Conservation (phyloP, 2,888 invertebrate genomes). For the Rhogogaster chlorosoma region DNA sequence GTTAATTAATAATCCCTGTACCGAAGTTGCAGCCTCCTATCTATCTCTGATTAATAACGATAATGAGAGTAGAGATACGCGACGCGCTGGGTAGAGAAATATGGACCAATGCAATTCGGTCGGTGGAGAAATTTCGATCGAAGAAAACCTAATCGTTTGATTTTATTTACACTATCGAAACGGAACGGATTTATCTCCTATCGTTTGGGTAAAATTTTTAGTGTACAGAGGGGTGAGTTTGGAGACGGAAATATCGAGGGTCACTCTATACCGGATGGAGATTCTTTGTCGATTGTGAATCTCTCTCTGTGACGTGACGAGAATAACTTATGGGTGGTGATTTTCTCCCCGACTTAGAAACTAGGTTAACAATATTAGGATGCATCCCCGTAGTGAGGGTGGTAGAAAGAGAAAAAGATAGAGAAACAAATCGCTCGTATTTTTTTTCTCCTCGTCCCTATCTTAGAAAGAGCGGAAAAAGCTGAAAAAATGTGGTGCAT, state of each 20-base stretch:
- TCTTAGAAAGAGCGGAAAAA: constrained; percentile 33
- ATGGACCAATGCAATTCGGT: background rate
- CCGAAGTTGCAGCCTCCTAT: constrained; percentile 3
- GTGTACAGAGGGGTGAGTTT: background rate
- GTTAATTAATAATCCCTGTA: constrained; percentile 34
- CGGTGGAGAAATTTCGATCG: background rate
- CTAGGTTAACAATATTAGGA: constrained; percentile 43
- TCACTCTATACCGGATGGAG: constrained; percentile 7
- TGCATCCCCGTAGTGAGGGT: constrained; percentile 11
- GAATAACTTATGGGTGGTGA: constrained; percentile 31
- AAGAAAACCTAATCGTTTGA: background rate
- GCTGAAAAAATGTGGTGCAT: constrained; percentile 52
- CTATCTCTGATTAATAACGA: constrained; percentile 20
- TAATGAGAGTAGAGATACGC: background rate
- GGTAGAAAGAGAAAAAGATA: background rate
- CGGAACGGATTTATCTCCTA: background rate
- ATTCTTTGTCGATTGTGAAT: constrained; percentile 16
- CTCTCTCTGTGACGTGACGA: background rate
- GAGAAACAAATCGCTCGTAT: constrained; percentile 17
- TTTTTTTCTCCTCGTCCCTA: constrained; percentile 28
- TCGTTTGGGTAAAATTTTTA: background rate
- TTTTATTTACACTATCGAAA: background rate
- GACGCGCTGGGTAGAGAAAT: background rate
- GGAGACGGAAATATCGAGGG: constrained; percentile 9
- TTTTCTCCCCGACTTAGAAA: constrained; percentile 17